These are phyloP conservation scores for Prunella himalayana DNA, from an alignment of 2,113 vertebrate species.

Conservation along the genomic window DNA sequence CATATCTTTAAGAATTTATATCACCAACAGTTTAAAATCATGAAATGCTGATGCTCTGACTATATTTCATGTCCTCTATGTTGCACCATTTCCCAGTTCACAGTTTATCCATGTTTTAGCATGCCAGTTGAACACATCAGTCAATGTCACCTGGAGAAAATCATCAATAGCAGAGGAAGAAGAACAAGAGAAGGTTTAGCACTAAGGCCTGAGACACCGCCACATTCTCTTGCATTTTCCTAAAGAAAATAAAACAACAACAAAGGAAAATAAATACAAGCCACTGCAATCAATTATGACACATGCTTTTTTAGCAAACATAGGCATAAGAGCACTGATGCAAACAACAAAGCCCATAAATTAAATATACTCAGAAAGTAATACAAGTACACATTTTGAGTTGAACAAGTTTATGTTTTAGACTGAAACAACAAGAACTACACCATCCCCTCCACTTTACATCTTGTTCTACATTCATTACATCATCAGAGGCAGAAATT, in stretches of 20 bases:
- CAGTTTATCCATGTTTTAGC: slow-evolving; percentile 80
- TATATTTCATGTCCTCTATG: slow-evolving; percentile 77
- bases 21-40: slow-evolving; percentile 83
- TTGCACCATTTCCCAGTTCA: slow-evolving; percentile 78
- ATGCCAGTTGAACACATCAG: slow-evolving; percentile 77
- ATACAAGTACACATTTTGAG: background rate
- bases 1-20: slow-evolving; percentile 77
- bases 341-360: background rate
- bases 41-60: slow-evolving; percentile 83
- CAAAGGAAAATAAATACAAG: background rate
- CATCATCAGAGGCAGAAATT: background rate
- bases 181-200: slow-evolving; percentile 67
- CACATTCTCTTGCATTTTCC: slow-evolving; percentile 96
- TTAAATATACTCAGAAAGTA: background rate
- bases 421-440: background rate
- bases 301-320: background rate
- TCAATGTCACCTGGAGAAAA: slow-evolving; percentile 90
- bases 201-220: slow-evolving; percentile 76
- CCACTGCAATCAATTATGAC: background rate
- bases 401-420: background rate
- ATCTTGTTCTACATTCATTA: background rate
- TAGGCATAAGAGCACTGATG: background rate
- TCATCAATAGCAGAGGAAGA: slow-evolving; percentile 73
- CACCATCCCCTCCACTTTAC: background rate
- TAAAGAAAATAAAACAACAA: slow-evolving; percentile 40